Percentiles rank a stretch among this genome's conserved stretches.
Evolutionary conservation across 1,140 invertebrate species (phyloP).

Genomic region (Papilio polytes): DNA sequence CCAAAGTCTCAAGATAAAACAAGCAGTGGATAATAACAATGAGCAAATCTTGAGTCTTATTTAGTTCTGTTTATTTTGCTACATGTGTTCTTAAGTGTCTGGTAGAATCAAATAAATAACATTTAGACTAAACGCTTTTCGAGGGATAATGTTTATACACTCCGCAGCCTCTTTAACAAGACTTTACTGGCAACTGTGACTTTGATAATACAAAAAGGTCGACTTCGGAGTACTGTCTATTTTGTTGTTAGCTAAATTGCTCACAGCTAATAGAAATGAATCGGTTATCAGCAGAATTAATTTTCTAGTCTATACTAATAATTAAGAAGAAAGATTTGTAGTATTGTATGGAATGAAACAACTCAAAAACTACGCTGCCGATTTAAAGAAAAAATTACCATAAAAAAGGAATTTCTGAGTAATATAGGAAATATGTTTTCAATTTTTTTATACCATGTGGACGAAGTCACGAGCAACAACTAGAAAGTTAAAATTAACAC

Average conservation of each 20-base stretch:
- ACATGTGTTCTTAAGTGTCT: background rate
- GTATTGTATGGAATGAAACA: too few relatives aligned
- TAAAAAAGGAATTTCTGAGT: too few relatives aligned
- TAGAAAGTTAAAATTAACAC: too few relatives aligned
- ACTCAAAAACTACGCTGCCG: background rate
- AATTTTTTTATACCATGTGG: too few relatives aligned
- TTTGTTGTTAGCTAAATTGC: slow-evolving; percentile 19
- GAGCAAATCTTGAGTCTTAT: background rate
- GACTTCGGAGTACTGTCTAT: background rate
- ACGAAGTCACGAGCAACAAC: too few relatives aligned
- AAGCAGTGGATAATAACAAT: background rate
- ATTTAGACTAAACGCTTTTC: slow-evolving; percentile 7
- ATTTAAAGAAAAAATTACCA: too few relatives aligned
- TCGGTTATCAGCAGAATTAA: background rate
- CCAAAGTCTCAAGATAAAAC: too few relatives aligned
- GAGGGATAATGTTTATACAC: slow-evolving; percentile 15
- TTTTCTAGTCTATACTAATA: too few relatives aligned
- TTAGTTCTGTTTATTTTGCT: background rate
- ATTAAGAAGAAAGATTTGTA: too few relatives aligned
- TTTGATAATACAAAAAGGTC: slow-evolving; percentile 32
- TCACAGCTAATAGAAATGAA: slow-evolving; percentile 27
- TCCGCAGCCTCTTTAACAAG: slow-evolving; percentile 1
- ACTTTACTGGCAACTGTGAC: slow-evolving; percentile 15
- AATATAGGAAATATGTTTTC: too few relatives aligned
- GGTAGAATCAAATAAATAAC: background rate